Evolutionary conservation across 2,113 vertebrate genomes (phyloP).

Genomic region (Vicugna pacos): DNA sequence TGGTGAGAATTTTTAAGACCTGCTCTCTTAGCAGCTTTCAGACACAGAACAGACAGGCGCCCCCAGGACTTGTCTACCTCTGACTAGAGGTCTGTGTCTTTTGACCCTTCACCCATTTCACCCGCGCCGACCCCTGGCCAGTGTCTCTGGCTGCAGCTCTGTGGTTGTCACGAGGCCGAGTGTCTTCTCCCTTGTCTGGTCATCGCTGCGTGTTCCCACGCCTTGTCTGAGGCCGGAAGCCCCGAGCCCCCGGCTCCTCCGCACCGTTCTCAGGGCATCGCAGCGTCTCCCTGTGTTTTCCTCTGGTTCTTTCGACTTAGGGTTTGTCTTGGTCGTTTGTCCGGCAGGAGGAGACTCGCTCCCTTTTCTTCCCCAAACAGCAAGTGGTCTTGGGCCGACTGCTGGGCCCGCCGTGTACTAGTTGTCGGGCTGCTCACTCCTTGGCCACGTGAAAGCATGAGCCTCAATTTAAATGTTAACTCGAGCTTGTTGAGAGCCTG

Average conservation of each 20-base stretch:
- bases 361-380: rapidly evolving
- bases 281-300: neutral
- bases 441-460: neutral
- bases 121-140: neutral
- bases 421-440: too few relatives aligned
- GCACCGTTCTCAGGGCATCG: rapidly evolving
- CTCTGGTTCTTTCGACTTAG: neutral
- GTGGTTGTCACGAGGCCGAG: neutral
- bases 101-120: neutral
- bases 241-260: rapidly evolving
- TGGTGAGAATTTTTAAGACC: neutral
- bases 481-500: neutral
- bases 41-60: rapidly evolving
- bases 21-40: neutral
- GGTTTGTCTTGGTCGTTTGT: neutral
- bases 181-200: neutral
- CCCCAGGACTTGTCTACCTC: neutral
- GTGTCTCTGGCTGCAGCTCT: neutral
- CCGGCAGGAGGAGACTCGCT: rapidly evolving
- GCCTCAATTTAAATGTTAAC: neutral
- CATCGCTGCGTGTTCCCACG: rapidly evolving
- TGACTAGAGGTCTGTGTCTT: neutral
- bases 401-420: neutral
- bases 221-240: neutral
- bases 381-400: neutral